A percentile compares a stretch with the other conserved stretches of the same genome.
These are phyloP conservation scores for Arctopsyche grandis DNA, from an alignment of 1,140 invertebrate species.

Conservation along the genomic window DNA sequence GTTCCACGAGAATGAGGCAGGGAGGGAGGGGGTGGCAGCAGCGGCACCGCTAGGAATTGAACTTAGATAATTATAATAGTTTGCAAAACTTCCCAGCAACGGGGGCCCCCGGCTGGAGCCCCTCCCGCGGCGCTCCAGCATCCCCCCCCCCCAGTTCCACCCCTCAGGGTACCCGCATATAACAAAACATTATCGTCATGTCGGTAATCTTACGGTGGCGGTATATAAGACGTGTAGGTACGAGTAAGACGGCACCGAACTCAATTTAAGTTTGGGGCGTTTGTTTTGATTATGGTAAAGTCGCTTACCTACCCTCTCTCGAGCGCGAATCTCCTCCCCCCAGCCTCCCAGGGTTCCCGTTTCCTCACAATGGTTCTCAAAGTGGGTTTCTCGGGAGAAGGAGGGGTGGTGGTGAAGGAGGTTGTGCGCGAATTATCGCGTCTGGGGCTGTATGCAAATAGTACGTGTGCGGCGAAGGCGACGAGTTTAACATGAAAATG, in stretches of 20 bases:
- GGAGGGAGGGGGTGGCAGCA: conserved; percentile 7
- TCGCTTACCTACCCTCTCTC: conserved; percentile 37
- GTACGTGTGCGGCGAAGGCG: not conserved
- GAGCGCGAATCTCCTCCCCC: not conserved
- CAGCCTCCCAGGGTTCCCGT: not conserved
- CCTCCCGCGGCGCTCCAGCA: no score
- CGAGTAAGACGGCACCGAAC: conserved; percentile 49
- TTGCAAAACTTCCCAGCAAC: conserved; percentile 47
- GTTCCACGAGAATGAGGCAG: not conserved
- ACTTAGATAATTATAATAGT: conserved; percentile 55
- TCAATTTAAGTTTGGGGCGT: conserved; percentile 54
- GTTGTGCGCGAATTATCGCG: conserved; percentile 11
- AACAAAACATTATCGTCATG: conserved; percentile 48
- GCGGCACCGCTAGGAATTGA: conserved; percentile 53
- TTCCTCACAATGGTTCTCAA: not conserved
- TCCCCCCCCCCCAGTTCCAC: conserved; percentile 14
- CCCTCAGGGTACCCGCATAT: conserved; percentile 35
- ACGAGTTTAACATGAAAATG: conserved; percentile 27
- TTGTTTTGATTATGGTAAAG: conserved; percentile 54
- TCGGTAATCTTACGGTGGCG: conserved; percentile 45
- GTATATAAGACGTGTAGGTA: conserved; percentile 41
- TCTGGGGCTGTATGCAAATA: conserved; percentile 18
- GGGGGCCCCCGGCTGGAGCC: not conserved
- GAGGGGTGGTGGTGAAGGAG: not conserved
- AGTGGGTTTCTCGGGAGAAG: no score